Evolutionary conservation across 2,888 invertebrate species (phyloP).

Genomic region (Calameuta pallipes): DNA sequence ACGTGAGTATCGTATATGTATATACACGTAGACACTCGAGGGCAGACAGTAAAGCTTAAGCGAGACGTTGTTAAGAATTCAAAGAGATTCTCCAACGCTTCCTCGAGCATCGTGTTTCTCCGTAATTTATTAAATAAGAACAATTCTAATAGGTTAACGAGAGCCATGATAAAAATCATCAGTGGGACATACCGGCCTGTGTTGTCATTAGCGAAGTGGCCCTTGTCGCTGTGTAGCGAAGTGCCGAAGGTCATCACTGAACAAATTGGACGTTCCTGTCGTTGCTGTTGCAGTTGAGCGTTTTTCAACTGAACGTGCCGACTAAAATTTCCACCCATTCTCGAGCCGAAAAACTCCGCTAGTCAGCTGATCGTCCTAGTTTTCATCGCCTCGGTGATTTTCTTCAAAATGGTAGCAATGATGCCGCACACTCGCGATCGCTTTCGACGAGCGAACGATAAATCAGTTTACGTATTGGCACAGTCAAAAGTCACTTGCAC

Average conservation of each 20-base stretch:
- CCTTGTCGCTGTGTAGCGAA: slow-evolving; percentile 56
- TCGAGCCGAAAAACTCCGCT: slow-evolving; percentile 48
- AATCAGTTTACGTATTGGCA: neutral
- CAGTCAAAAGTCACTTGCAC: neutral
- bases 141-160: neutral
- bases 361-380: slow-evolving; percentile 56
- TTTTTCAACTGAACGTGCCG: slow-evolving; percentile 24
- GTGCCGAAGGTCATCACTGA: slow-evolving; percentile 61
- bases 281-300: slow-evolving; percentile 23
- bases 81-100: neutral
- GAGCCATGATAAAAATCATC: neutral
- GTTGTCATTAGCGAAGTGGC: slow-evolving; percentile 49
- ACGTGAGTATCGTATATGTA: neutral
- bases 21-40: neutral
- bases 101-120: neutral
- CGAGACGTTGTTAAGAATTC: neutral
- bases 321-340: slow-evolving; percentile 30
- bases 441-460: neutral
- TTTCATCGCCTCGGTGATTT: slow-evolving; percentile 48
- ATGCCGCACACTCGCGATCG: slow-evolving; percentile 10
- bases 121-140: neutral
- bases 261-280: slow-evolving; percentile 31
- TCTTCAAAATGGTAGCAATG: slow-evolving; percentile 45
- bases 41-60: neutral
- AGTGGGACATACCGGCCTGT: slow-evolving; percentile 46